These are phyloP conservation scores for Spondyliosoma cantharus DNA, from an alignment of 2,797 vertebrate species.

Conservation along the genomic window DNA sequence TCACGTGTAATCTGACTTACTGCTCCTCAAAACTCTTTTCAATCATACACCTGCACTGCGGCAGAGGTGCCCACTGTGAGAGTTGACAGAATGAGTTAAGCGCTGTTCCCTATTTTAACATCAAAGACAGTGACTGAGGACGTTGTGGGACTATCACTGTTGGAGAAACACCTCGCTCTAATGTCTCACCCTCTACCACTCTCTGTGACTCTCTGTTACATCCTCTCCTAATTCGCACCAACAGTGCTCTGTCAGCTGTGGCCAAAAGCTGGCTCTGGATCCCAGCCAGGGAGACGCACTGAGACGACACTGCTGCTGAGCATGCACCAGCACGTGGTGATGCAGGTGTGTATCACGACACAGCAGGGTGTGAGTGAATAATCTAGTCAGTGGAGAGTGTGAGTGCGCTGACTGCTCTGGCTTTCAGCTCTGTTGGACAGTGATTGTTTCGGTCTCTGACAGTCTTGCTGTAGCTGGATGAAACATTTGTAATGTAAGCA, in stretches of 20 bases:
- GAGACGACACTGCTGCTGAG: conserved; percentile 28
- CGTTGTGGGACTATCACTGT: not conserved
- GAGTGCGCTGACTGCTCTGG: not conserved
- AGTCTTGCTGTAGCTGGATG: not conserved
- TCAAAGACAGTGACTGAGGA: not conserved
- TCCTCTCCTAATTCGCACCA: conserved; percentile 25
- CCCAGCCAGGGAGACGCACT: conserved; percentile 48
- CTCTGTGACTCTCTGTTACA: conserved; percentile 5
- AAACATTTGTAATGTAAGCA: not conserved
- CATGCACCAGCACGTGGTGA: conserved; percentile 29
- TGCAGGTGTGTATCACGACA: conserved; percentile 29
- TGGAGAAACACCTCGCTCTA: not conserved
- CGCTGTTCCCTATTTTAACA: not conserved
- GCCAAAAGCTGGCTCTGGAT: conserved; percentile 57
- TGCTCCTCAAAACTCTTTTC: conserved; percentile 3
- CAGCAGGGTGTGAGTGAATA: not conserved
- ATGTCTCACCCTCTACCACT: not conserved
- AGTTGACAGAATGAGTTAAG: not conserved
- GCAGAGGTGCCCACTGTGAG: conserved; percentile 18
- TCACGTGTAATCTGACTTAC: not conserved
- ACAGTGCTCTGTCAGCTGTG: conserved; percentile 17
- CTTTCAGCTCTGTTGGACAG: conserved; percentile 9
- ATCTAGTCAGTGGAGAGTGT: not conserved
- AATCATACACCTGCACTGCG: conserved; percentile 47
- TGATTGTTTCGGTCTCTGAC: not conserved